Percentiles rank a stretch among this genome's conserved stretches.
phyloP scores from a whole-genome alignment of 2,113 vertebrate genomes.

The Apaloderma vittatum region DNA sequence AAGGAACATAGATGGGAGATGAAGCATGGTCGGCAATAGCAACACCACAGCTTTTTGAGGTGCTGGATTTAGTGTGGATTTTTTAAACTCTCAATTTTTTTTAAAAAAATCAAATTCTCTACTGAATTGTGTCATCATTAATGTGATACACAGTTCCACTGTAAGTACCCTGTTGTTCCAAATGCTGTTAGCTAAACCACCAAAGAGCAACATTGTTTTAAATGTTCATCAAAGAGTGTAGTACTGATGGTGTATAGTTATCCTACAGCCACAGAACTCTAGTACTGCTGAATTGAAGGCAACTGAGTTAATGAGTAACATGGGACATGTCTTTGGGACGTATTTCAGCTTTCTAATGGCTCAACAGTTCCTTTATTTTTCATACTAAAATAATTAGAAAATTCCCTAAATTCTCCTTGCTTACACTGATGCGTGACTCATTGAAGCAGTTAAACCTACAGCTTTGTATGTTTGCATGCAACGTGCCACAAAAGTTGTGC shows the following conservation, averaged over 20 bases:
- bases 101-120: neutral
- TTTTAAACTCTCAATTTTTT: neutral
- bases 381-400: neutral
- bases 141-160: neutral
- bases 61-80: no score
- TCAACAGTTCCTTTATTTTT: neutral
- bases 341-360: neutral
- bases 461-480: neutral
- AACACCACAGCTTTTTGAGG: neutral
- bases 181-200: neutral
- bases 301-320: neutral
- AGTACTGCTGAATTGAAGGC: neutral
- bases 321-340: neutral
- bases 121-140: neutral
- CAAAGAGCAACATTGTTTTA: neutral
- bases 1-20: neutral
- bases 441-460: neutral
- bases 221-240: neutral
- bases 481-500: neutral
- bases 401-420: neutral
- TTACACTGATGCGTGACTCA: neutral
- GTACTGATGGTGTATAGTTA: neutral
- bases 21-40: rapidly evolving
- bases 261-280: neutral
- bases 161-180: neutral